Evolutionary conservation across 2,797 vertebrate species (phyloP), one percentile per base, ranked within the genome.

Genomic region (Melanotaenia trifasciata): DNA sequence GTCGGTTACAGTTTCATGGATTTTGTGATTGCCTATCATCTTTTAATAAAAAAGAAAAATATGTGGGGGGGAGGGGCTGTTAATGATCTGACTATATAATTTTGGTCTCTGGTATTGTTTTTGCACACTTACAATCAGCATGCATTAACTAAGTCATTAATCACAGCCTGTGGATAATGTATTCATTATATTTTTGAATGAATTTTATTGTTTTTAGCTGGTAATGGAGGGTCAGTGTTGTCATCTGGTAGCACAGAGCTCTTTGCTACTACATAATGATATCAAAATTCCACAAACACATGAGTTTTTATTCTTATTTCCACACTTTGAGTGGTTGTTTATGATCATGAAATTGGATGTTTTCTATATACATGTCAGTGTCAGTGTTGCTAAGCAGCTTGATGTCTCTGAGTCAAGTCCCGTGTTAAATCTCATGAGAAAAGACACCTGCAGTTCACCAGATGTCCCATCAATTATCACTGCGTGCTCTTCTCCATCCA

Each of bases 391-490:
- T 90, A 93, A 93, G 85, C 83, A 88, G 83, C 79, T 28, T 70
- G 51, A 63, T 84, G 66, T 81, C 72, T 78, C 73, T 38, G 70
- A 71, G 86, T 92, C 92, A 94, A 88, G 92, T 94, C 92, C 94
- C 95, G 90, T 92, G 92, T 91, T 95, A 92, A 91, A 86, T 73
- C 90, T 73, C 81, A 74, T 74, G 79, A 84, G 74, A 85, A 74
- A 64, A 83, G 89, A 93, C 93, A 94, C 93, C 94, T 94, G 89
- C 90, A 81, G 90, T 90, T 95, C 86, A 83, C 93, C 93, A 90
- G 94, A 93, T 94, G 94, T 92, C 93, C 88, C 93, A 89, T 95
- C 94, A 91, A 87, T 95, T 94, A 95, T 90, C 79, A 85, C 72
- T 76, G 87, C 80, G 70, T 89, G 73, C 36, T 76, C 67, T 77